phyloP scores from a whole-genome alignment of 1,140 invertebrate genomes.

The Oedothorax gibbosus region DNA sequence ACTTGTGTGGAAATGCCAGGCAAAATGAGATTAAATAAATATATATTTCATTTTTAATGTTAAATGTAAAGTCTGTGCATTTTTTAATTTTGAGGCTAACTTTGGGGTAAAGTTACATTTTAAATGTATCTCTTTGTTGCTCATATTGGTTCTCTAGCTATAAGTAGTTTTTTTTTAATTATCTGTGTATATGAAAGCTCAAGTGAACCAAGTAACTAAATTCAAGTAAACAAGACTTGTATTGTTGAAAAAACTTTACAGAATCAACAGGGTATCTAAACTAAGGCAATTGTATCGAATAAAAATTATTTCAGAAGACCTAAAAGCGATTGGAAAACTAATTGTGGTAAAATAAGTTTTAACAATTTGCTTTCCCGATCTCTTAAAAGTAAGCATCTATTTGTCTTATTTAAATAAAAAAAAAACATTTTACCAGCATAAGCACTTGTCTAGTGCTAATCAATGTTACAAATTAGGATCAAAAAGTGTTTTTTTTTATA shows the following conservation, averaged over 20 bases:
- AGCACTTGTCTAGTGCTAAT: background rate
- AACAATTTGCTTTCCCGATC: background rate
- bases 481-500: no score
- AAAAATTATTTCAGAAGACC: no score
- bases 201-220: no score
- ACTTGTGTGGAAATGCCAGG: constrained; percentile 14
- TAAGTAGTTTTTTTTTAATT: no score
- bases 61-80: constrained; percentile 44
- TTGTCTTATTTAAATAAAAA: constrained; percentile 7
- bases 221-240: no score
- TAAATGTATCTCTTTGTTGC: background rate
- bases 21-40: constrained; percentile 43
- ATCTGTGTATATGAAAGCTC: no score
- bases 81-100: constrained; percentile 36
- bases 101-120: constrained; percentile 15
- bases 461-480: no score
- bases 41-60: constrained; percentile 47
- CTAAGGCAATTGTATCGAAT: no score
- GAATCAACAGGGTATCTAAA: no score
- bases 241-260: no score
- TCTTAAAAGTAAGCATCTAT: background rate
- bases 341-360: background rate
- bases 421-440: background rate
- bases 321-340: no score
- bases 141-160: background rate